Evolutionary conservation across 2,888 invertebrate species (phyloP), one percentile per base, ranked within the genome.

Genomic region (Calephelis perditalis): DNA sequence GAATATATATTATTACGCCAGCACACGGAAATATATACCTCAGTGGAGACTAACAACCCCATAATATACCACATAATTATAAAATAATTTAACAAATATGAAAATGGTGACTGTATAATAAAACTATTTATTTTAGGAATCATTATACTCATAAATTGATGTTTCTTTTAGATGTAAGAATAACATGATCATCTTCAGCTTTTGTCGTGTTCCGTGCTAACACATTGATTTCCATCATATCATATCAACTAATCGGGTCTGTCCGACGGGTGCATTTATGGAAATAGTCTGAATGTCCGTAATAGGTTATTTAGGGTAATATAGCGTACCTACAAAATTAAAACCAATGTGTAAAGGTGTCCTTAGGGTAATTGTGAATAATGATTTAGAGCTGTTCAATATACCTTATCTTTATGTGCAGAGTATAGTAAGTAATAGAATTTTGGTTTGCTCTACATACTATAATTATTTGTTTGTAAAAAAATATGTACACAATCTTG

Each of bases 201-300:
- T 82, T 70, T 81, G 78, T 84, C 78, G 77, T 82, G 79, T 79
- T 76, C 73, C 72, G 54, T 70, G 83, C 85, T 83, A 82, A 82
- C 79, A 85, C 79, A 79, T 77, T 73, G 73, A 67, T 82, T 82
- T 71, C 76, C 71, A 73, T 79, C 76, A 84, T 80, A 71, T 73
- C 74, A 78, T 78, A 71, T 67, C 68, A 70, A 70, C 63, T 70
- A 66, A 72, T 69, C 67, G 65, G 67, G 65, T 67, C 66, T 66
- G 62, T 68, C 59, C 63, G 57, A 68, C 61, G 66, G 67, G 58
- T 61, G 62, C 57, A 59, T 59, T 65, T 58, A 59, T 68, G 67
- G 65, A 70, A 68, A 62, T 63, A 35, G 57, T 58, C 43, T 52
- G 52, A 52, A 52, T 52, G 52, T 52, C 52, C 52, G 35, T 35